Conservation (phyloP, 2,113 vertebrate species). For the Syngnathus floridae region DNA sequence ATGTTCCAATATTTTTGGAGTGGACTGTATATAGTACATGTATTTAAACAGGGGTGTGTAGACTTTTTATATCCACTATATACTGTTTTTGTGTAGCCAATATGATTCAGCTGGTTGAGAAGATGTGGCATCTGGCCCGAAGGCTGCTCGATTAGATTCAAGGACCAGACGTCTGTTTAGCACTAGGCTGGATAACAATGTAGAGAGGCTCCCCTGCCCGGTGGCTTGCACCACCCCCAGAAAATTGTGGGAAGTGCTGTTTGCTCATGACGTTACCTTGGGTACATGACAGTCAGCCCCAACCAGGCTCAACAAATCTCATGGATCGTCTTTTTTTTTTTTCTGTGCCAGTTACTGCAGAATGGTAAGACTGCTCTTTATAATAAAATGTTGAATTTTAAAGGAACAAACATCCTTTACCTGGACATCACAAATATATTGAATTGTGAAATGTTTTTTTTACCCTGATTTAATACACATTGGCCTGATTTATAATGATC, state of each 20-base stretch:
- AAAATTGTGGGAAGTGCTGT: conserved; percentile 95
- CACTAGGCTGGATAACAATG: conserved; percentile 76
- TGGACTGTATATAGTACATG: no score
- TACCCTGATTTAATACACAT: conserved; percentile 48
- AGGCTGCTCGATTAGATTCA: not conserved
- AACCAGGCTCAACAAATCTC: conserved; percentile 80
- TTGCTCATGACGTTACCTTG: conserved; percentile 98
- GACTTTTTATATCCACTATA: no score
- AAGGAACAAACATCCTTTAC: not conserved
- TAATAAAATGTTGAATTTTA: not conserved
- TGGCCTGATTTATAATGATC: conserved; percentile 15
- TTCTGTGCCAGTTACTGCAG: not conserved
- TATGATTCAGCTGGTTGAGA: not conserved
- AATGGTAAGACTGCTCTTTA: conserved; percentile 1
- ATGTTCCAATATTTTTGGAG: no score
- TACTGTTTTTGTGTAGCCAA: not conserved
- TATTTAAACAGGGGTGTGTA: no score
- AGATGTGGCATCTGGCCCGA: not conserved
- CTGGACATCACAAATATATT: not conserved
- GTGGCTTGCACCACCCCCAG: conserved; percentile 83
- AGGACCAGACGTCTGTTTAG: not conserved
- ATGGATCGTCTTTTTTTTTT: not conserved
- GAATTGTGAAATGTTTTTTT: conserved; percentile 18
- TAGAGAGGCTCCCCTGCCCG: conserved; percentile 87
- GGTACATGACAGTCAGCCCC: conserved; percentile 99